These are phyloP conservation scores for Acipenser transmontanus DNA, from an alignment of 2,797 vertebrate genomes.

Conservation along the genomic window DNA sequence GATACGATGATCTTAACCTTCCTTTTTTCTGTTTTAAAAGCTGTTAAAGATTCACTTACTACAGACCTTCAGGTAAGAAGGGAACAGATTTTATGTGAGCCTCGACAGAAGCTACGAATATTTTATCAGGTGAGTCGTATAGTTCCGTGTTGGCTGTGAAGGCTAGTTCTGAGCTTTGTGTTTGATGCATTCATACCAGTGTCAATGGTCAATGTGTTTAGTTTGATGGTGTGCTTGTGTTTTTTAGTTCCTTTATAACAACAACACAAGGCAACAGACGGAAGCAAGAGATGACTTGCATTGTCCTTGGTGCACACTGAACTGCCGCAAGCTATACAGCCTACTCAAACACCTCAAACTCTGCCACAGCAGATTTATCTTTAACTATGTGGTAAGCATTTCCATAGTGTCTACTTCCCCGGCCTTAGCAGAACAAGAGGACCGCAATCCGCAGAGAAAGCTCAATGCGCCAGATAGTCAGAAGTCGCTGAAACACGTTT, in stretches of 20 bases:
- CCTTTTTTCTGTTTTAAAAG: conserved; percentile 42
- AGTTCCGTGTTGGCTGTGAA: background rate
- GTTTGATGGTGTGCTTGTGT: conserved; percentile 6
- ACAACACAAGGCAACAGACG: conserved; percentile 93
- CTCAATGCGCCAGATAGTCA: no score
- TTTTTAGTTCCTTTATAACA: conserved; percentile 89
- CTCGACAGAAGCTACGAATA: conserved; percentile 89
- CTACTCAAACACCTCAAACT: conserved; percentile 97
- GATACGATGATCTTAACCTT: no score
- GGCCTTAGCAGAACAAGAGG: no score
- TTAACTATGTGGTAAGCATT: conserved; percentile 91
- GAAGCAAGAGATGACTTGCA: conserved; percentile 94
- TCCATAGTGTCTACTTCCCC: no score
- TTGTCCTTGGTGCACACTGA: conserved; percentile 96
- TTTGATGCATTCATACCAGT: no score
- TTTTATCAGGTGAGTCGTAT: conserved; percentile 85
- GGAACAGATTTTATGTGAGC: conserved; percentile 83
- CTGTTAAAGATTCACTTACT: conserved; percentile 85
- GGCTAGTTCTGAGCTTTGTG: background rate
- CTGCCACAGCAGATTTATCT: conserved; percentile 96
- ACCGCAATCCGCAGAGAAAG: no score
- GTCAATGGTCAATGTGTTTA: no score
- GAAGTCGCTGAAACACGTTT: no score
- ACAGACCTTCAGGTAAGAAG: conserved; percentile 82
- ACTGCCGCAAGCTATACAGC: conserved; percentile 95